These are phyloP conservation scores for Turritopsis dohrnii DNA, from an alignment of 30 jellyfish, hydroid and myxozoan genomes.

Conservation along the genomic window DNA sequence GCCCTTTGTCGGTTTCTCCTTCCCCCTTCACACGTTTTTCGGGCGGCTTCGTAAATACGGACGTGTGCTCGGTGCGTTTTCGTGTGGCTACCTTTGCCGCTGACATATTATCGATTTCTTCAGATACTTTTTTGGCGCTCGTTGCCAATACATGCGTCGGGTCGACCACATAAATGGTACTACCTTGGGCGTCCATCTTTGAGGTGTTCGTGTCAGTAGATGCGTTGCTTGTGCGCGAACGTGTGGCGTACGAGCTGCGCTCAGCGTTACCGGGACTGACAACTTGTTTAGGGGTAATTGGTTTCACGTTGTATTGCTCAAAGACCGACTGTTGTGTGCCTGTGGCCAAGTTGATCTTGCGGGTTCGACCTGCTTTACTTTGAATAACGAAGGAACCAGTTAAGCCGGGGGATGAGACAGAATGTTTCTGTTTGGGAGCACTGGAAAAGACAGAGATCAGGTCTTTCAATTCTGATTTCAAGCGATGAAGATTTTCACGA, in stretches of 20 bases:
- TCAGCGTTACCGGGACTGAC: neutral
- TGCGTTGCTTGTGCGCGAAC: neutral
- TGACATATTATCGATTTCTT: neutral
- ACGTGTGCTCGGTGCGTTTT: slow-evolving; percentile 11
- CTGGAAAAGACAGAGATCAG: slow-evolving; percentile 24
- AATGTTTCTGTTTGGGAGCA: slow-evolving; percentile 25
- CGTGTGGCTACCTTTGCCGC: neutral
- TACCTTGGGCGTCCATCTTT: neutral
- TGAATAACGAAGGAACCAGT: slow-evolving; percentile 7
- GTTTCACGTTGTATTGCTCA: slow-evolving; percentile 15
- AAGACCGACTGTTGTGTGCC: neutral
- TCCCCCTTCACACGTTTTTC: slow-evolving; percentile 1
- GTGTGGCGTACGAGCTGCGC: neutral
- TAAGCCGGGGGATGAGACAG: slow-evolving; percentile 1
- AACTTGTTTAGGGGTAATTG: slow-evolving; percentile 15
- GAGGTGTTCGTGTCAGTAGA: neutral
- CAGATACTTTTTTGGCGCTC: neutral
- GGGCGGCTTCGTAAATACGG: slow-evolving; percentile 1
- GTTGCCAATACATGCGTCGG: slow-evolving; percentile 6
- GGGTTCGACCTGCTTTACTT: slow-evolving; percentile 23
- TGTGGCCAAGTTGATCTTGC: neutral
- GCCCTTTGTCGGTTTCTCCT: slow-evolving; percentile 1
- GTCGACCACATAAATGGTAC: slow-evolving; percentile 4
- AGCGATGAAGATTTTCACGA: slow-evolving; percentile 25
- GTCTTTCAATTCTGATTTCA: slow-evolving; percentile 33